Evolutionary conservation across 1,140 invertebrate species (phyloP).

Genomic region (Dolichoris vasculosae): DNA sequence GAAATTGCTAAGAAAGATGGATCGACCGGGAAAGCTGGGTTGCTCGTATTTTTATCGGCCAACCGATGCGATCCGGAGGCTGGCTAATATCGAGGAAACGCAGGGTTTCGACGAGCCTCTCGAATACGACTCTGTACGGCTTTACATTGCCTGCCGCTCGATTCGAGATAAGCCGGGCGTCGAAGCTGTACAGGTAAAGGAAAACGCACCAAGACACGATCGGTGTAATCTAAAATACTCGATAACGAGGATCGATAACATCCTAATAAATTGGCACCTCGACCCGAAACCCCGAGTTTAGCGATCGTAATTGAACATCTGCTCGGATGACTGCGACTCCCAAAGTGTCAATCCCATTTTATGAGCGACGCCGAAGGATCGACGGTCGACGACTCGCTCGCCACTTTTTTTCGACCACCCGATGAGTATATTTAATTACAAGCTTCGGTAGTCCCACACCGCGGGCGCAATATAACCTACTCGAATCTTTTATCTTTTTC

Average conservation of each 20-base stretch:
- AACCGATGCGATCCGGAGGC: too few species aligned
- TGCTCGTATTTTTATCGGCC: too few species aligned
- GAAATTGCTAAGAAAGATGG: too few species aligned
- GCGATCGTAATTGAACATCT: conserved; percentile 44
- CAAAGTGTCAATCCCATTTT: conserved; percentile 23
- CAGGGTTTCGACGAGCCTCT: not conserved
- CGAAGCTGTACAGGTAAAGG: not conserved
- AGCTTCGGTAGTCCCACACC: conserved; percentile 58
- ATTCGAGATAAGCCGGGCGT: not conserved
- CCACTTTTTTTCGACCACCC: conserved; percentile 40
- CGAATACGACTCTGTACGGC: not conserved
- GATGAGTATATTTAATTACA: conserved; percentile 62
- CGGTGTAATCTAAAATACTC: not conserved
- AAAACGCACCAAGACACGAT: not conserved
- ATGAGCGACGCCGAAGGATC: not conserved
- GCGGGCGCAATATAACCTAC: not conserved
- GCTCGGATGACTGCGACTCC: not conserved
- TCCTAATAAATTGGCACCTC: not conserved
- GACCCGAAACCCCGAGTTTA: not conserved
- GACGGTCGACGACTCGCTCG: not conserved
- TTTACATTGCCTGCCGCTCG: too few species aligned
- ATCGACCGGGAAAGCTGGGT: too few species aligned
- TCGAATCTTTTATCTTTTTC: not conserved
- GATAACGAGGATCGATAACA: too few species aligned
- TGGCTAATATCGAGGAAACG: too few species aligned